phyloP scores from a whole-genome alignment of 2,113 vertebrate species.

The Nibea coibor region DNA sequence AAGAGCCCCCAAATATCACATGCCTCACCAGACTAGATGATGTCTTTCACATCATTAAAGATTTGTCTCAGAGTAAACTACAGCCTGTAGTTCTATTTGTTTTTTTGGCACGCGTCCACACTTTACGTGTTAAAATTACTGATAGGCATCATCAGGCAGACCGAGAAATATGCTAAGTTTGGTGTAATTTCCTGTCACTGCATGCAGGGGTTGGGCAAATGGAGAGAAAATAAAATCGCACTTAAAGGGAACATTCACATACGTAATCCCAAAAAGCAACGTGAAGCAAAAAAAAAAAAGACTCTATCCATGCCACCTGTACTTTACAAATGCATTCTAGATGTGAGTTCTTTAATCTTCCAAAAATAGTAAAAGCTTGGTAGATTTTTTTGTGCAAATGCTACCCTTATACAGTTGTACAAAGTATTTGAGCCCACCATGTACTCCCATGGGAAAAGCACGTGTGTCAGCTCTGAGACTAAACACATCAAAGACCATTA shows the following conservation, averaged over 20 bases:
- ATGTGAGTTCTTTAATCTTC: neutral
- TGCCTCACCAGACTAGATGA: neutral
- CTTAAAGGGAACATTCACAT: neutral
- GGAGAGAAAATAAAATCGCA: neutral
- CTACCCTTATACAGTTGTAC: neutral
- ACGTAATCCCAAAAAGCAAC: neutral
- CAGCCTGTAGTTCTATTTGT: neutral
- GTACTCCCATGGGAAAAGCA: constrained; percentile 33
- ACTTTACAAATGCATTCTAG: neutral
- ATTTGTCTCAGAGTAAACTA: neutral
- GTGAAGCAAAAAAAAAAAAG: neutral
- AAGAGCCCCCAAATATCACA: neutral
- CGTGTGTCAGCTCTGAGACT: constrained; percentile 16
- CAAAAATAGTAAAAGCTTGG: neutral
- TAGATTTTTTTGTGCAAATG: neutral
- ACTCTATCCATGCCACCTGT: no score
- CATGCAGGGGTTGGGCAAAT: neutral
- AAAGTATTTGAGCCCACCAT: constrained; percentile 24
- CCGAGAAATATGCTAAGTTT: neutral
- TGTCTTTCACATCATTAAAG: neutral
- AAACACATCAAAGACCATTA: constrained; percentile 43
- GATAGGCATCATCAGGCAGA: neutral
- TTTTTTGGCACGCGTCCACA: no score
- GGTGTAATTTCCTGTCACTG: constrained; percentile 8
- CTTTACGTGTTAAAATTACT: no score